phyloP scores from a whole-genome alignment of 2,888 invertebrate species.

The Philereme vetulata region DNA sequence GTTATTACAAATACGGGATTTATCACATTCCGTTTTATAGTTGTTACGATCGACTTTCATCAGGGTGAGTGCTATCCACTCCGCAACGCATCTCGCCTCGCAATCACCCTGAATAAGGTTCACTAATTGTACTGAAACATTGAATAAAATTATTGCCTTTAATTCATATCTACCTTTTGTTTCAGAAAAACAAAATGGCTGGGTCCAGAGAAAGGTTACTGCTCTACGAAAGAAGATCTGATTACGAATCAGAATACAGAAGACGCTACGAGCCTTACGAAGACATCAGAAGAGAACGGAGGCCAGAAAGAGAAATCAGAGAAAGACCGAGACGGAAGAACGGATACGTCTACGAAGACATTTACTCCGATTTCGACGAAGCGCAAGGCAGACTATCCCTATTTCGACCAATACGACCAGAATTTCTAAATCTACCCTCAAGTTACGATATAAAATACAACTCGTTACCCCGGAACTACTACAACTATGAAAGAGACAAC shows the following conservation, averaged over 20 bases:
- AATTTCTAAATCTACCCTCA: constrained; percentile 73
- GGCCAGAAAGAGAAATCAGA: constrained; percentile 48
- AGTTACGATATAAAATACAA: constrained; percentile 73
- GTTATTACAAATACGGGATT: no score
- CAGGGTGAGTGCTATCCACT: no score
- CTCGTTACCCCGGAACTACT: constrained; percentile 72
- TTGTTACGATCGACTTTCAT: no score
- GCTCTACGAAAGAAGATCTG: constrained; percentile 67
- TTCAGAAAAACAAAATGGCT: constrained; percentile 70
- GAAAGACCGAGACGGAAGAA: constrained; percentile 68
- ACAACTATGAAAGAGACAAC: constrained; percentile 62
- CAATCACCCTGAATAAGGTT: no score
- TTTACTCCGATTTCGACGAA: constrained; percentile 79
- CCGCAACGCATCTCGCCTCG: no score
- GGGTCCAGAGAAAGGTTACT: constrained; percentile 71
- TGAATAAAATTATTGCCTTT: constrained; percentile 7
- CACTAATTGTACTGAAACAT: no score
- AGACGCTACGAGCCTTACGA: constrained; percentile 54
- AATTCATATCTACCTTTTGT: constrained; percentile 56
- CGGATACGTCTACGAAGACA: constrained; percentile 79
- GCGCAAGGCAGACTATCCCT: constrained; percentile 75
- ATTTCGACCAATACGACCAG: constrained; percentile 78
- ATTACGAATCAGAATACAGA: constrained; percentile 60
- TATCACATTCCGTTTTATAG: no score
- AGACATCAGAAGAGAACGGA: constrained; percentile 42